These are phyloP conservation scores for Sympetrum striolatum DNA, from an alignment of 2,888 invertebrate genomes.

Conservation along the genomic window DNA sequence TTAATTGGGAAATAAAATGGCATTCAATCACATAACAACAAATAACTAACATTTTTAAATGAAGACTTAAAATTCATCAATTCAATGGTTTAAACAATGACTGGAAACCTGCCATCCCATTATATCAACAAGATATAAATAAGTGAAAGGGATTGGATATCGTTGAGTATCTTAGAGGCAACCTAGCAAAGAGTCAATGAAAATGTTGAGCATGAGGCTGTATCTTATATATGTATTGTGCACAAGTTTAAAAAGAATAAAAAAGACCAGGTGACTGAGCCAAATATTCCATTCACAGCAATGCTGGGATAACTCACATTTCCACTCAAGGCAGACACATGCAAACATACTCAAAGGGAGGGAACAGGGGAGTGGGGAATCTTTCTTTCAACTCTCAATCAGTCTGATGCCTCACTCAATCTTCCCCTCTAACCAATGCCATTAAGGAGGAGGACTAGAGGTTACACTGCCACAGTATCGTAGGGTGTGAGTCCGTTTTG, in stretches of 20 bases:
- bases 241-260: not conserved
- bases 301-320: constrained; percentile 2
- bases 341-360: constrained; percentile 30
- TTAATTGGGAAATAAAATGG: constrained; percentile 23
- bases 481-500: constrained; percentile 93
- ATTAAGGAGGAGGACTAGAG: constrained; percentile 65
- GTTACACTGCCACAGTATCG: constrained; percentile 99
- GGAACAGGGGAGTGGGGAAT: constrained; percentile 5
- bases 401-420: constrained; percentile 1
- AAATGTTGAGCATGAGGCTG: constrained; percentile 23
- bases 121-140: constrained; percentile 26
- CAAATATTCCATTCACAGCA: constrained; percentile 31
- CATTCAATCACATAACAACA: not conserved
- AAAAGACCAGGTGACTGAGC: not conserved
- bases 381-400: constrained; percentile 32
- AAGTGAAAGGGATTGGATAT: not conserved
- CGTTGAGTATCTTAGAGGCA: constrained; percentile 1
- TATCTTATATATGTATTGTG: constrained; percentile 19
- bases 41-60: constrained; percentile 18
- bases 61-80: constrained; percentile 23
- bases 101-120: constrained; percentile 24
- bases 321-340: constrained; percentile 37
- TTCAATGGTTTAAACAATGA: constrained; percentile 25
- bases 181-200: constrained; percentile 39
- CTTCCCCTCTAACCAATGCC: constrained; percentile 24